These are phyloP conservation scores for Brachyalestes nurse DNA, from an alignment of 2,797 vertebrate species.

Conservation along the genomic window DNA sequence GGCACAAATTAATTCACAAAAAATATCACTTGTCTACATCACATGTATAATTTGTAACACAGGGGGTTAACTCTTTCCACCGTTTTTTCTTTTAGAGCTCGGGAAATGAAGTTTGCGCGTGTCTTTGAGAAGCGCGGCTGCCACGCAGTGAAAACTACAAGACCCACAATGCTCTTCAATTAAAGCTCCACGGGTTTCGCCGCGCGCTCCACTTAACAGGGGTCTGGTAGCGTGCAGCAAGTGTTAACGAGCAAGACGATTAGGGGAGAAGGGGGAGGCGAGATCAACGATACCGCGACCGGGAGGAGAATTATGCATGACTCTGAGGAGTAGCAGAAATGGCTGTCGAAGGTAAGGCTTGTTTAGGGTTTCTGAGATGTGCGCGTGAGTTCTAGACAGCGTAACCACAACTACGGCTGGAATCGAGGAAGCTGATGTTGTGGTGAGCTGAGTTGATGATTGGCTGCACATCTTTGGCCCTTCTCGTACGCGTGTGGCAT, in stretches of 20 bases:
- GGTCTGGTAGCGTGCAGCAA: slow-evolving; percentile 66
- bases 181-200: slow-evolving; percentile 48
- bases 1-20: neutral
- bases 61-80: neutral
- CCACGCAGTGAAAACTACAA: slow-evolving; percentile 64
- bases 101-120: neutral
- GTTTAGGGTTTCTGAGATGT: neutral
- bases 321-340: slow-evolving; percentile 70
- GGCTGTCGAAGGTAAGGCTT: slow-evolving; percentile 80
- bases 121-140: neutral
- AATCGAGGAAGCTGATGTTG: slow-evolving; percentile 20
- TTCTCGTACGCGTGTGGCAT: slow-evolving; percentile 25
- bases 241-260: slow-evolving; percentile 69
- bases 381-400: neutral
- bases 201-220: slow-evolving; percentile 61
- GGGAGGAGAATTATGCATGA: slow-evolving; percentile 65
- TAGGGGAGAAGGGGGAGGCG: slow-evolving; percentile 57
- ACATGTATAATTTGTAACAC: neutral
- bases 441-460: slow-evolving; percentile 60
- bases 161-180: slow-evolving; percentile 71
- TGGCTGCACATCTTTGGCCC: slow-evolving; percentile 60
- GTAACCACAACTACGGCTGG: slow-evolving; percentile 17
- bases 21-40: too few species aligned
- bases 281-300: slow-evolving; percentile 47
- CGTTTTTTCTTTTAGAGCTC: neutral